Evolutionary conservation across 1,140 invertebrate species (phyloP).

Genomic region (Bathynomus jamesi): DNA sequence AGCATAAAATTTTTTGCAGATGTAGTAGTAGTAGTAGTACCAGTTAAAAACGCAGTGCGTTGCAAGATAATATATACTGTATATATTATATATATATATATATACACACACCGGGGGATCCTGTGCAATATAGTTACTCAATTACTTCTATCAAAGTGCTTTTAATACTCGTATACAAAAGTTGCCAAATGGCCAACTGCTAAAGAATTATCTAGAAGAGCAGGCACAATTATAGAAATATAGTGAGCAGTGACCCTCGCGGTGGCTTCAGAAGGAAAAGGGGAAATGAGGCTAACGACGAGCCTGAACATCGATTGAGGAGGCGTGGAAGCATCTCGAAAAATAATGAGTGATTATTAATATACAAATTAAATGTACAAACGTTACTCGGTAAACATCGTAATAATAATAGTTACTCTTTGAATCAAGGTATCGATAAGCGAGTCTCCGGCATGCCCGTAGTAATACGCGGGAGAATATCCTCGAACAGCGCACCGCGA

Average conservation of each 20-base stretch:
- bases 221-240: background rate
- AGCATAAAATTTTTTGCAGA: too few relatives aligned
- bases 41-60: too few relatives aligned
- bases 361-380: background rate
- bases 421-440: slow-evolving; percentile 12
- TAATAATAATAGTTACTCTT: slow-evolving; percentile 15
- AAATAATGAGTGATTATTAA: background rate
- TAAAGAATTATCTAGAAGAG: slow-evolving; percentile 1
- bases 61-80: too few relatives aligned
- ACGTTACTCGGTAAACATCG: background rate
- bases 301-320: background rate
- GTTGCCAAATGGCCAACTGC: slow-evolving; percentile 20
- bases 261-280: slow-evolving; percentile 2
- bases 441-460: background rate
- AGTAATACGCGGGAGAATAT: background rate
- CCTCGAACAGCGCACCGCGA: background rate
- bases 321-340: background rate
- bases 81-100: too few relatives aligned
- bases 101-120: too few relatives aligned
- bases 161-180: too few relatives aligned
- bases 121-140: too few relatives aligned
- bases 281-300: background rate
- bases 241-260: background rate
- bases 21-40: too few relatives aligned
- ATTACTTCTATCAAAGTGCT: too few relatives aligned